Evolutionary conservation across 2,888 invertebrate species (phyloP), one percentile per base, ranked within the genome.

Genomic region (Noctua fimbriata): DNA sequence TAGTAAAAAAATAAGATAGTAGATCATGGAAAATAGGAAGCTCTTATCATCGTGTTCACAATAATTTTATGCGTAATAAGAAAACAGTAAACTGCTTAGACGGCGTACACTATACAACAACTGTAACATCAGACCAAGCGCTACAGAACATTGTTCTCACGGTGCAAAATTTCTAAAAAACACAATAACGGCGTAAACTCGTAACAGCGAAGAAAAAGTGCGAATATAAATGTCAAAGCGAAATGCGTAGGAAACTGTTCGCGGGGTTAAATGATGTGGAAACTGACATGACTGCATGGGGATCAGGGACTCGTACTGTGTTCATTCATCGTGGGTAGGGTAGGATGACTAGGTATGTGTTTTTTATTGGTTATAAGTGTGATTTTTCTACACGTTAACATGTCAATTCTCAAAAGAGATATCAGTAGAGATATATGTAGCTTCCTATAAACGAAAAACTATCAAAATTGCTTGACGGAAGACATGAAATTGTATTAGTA

Each of bases 221-320:
- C 88, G 85, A 92, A 92, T 90, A 93, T 93, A 92, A 94, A 94
- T 94, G 93, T 94, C 93, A 93, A 90, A 92, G 90, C 90, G 86
- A 88, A 89, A 90, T 89, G 91, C 92, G 90, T 91, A 93, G 95
- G 95, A 96, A 95, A 94, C 93, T 86, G 89, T 92, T 89, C 89
- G 89, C 90, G 89, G 88, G 89, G 93, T 89, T 93, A 92, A 96
- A 96, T 96, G 96, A 93, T 83, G 92, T 92, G 93, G 95, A 96
- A 96, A 95, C 91, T 91, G 90, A 90, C 83, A 83, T 47, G 84
- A 16, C 28, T n/a, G 52, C 36, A 44, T 90, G 91, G 90, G 92
- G 92, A 91, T 92, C 92, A 89, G 90, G 28, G 10, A 47, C 60
- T 16, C 44, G 65, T n/a, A 65, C 32, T 52, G 18, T 60, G 47